These are phyloP conservation scores for Silurus meridionalis DNA, from an alignment of 2,113 vertebrate species.

Conservation along the genomic window DNA sequence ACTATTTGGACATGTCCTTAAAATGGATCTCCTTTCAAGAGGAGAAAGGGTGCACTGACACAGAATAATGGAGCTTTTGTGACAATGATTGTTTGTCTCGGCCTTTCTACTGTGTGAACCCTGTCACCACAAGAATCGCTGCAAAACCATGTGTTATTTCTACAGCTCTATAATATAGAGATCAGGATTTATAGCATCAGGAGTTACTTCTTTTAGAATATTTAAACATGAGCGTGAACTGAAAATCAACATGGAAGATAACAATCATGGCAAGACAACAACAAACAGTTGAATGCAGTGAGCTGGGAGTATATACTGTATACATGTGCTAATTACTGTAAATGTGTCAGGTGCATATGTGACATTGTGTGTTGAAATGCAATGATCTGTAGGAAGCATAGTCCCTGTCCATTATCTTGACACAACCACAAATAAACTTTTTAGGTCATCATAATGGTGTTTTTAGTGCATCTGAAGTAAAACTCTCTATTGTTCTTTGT, in stretches of 20 bases:
- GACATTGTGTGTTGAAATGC: too few relatives aligned
- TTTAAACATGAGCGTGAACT: too few relatives aligned
- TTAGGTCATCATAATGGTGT: neutral
- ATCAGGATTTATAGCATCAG: neutral
- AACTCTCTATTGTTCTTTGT: neutral
- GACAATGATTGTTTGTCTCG: constrained; percentile 59
- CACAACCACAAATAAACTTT: neutral
- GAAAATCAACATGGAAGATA: too few relatives aligned
- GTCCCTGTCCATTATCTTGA: too few relatives aligned
- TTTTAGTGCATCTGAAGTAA: neutral
- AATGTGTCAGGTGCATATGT: too few relatives aligned
- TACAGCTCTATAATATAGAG: constrained; percentile 31
- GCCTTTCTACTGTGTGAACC: constrained; percentile 54
- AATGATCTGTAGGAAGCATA: too few relatives aligned
- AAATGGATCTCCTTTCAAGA: constrained; percentile 35
- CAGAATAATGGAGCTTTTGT: constrained; percentile 50
- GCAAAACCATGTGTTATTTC: constrained; percentile 22
- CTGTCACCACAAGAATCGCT: neutral
- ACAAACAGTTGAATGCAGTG: too few relatives aligned
- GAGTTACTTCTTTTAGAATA: neutral
- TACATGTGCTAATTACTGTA: too few relatives aligned
- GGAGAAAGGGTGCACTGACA: constrained; percentile 44
- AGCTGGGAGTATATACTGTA: too few relatives aligned
- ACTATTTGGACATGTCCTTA: constrained; percentile 50
- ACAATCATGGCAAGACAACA: too few relatives aligned